These are phyloP conservation scores for Drosophila lacertosa DNA, from an alignment of 1,140 invertebrate species.

Conservation along the genomic window DNA sequence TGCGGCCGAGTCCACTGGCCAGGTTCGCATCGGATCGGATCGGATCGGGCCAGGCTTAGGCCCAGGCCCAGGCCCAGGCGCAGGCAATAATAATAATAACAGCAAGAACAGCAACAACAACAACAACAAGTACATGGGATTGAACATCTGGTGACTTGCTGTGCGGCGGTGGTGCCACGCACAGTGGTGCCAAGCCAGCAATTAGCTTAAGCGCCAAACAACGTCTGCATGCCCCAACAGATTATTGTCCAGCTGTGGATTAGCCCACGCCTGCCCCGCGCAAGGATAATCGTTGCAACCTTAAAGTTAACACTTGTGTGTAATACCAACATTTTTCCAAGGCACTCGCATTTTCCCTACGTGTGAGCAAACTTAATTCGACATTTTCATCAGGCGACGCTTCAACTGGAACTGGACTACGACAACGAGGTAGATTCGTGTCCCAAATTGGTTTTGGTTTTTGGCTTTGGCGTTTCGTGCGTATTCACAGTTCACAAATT, in stretches of 20 bases:
- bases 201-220: slow-evolving; percentile 5
- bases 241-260: neutral
- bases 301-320: neutral
- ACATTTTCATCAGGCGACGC: too few species aligned
- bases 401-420: too few species aligned
- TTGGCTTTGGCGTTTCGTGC: slow-evolving; percentile 32
- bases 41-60: slow-evolving; percentile 9
- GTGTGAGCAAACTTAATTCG: too few species aligned
- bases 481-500: slow-evolving; percentile 10
- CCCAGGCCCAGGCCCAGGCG: neutral
- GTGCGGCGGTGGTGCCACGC: slow-evolving; percentile 36
- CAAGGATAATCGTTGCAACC: neutral
- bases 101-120: neutral
- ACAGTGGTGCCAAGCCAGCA: slow-evolving; percentile 44
- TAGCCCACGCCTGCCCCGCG: neutral
- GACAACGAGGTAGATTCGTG: slow-evolving; percentile 23
- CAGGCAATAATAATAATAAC: slow-evolving; percentile 21
- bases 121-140: slow-evolving; percentile 46
- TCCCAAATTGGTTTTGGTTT: too few species aligned
- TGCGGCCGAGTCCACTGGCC: slow-evolving; percentile 10
- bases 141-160: slow-evolving; percentile 75
- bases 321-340: neutral
- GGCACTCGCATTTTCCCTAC: too few species aligned
- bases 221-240: neutral
- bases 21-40: slow-evolving; percentile 14